A percentile compares a stretch with the other conserved stretches of the same genome.
phyloP scores from a whole-genome alignment of 2,888 invertebrate genomes.

The Tholera decimalis region DNA sequence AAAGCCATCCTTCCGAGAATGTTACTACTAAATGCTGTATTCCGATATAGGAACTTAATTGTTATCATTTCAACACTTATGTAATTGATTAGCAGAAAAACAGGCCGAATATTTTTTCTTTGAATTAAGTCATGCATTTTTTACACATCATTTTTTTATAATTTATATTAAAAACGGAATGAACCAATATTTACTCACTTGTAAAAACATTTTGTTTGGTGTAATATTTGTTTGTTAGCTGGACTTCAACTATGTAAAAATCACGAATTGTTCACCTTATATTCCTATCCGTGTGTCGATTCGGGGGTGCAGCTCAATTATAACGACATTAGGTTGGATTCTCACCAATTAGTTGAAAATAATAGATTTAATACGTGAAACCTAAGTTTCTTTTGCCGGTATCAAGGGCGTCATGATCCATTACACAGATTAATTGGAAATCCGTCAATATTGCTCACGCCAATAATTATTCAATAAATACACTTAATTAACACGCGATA shows the following conservation, averaged over 20 bases:
- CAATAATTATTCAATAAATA: slow-evolving; percentile 44
- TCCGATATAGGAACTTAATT: slow-evolving; percentile 44
- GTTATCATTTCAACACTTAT: slow-evolving; percentile 52
- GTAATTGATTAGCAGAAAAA: slow-evolving; percentile 10
- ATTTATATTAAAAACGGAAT: neutral
- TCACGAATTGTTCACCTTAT: slow-evolving; percentile 68
- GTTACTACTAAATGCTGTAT: slow-evolving; percentile 36
- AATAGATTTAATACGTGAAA: slow-evolving; percentile 72
- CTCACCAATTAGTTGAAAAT: slow-evolving; percentile 63
- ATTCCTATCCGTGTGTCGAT: slow-evolving; percentile 65
- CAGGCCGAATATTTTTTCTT: neutral
- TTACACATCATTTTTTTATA: neutral
- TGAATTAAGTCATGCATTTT: slow-evolving; percentile 1
- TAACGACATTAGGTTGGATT: slow-evolving; percentile 69
- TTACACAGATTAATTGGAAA: slow-evolving; percentile 68
- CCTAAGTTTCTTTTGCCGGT: slow-evolving; percentile 69
- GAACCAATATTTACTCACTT: slow-evolving; percentile 69
- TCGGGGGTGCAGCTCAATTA: slow-evolving; percentile 65
- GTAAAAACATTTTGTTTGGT: slow-evolving; percentile 77
- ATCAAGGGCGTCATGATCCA: slow-evolving; percentile 73
- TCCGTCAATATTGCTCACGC: slow-evolving; percentile 59
- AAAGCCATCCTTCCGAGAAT: slow-evolving; percentile 44
- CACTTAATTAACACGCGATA: slow-evolving; percentile 52
- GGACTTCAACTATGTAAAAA: slow-evolving; percentile 73
- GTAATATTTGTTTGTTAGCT: slow-evolving; percentile 72